phyloP scores from a whole-genome alignment of 1,140 invertebrate genomes.

The Pseudoatta argentina region DNA sequence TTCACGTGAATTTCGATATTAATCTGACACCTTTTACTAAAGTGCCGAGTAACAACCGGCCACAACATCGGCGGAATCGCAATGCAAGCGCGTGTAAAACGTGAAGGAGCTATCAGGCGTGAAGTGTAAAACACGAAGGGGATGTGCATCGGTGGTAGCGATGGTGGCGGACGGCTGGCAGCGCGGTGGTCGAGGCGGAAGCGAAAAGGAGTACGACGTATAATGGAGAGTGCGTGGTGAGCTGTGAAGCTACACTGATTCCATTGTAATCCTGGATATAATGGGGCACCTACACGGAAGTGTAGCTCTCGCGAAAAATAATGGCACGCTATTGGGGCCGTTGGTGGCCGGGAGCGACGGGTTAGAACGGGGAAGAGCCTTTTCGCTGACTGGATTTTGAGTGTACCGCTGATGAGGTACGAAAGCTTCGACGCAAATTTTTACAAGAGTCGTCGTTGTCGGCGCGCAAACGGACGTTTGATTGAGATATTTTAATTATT shows the following conservation, averaged over 20 bases:
- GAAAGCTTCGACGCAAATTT: slow-evolving; percentile 50
- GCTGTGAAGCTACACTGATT: slow-evolving; percentile 55
- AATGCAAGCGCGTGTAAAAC: slow-evolving; percentile 34
- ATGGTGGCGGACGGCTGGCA: slow-evolving; percentile 20
- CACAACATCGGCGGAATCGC: slow-evolving; percentile 29
- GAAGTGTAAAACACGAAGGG: slow-evolving; percentile 71
- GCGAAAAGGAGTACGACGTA: slow-evolving; percentile 62
- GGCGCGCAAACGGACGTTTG: slow-evolving; percentile 15
- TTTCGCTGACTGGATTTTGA: slow-evolving; percentile 63
- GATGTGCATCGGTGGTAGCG: slow-evolving; percentile 54
- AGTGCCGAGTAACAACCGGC: neutral
- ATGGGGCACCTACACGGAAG: slow-evolving; percentile 70
- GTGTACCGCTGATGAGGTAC: slow-evolving; percentile 54
- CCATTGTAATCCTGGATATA: slow-evolving; percentile 72
- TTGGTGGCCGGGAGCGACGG: neutral
- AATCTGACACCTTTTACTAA: slow-evolving; percentile 17
- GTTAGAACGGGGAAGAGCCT: slow-evolving; percentile 44
- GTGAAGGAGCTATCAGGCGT: slow-evolving; percentile 61
- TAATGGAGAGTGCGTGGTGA: slow-evolving; percentile 52
- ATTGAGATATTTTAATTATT: slow-evolving; percentile 58
- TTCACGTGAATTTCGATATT: neutral
- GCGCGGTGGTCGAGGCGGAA: slow-evolving; percentile 57
- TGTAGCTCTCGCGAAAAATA: slow-evolving; percentile 69
- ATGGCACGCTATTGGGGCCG: slow-evolving; percentile 54
- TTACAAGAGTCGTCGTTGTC: slow-evolving; percentile 32